Evolutionary conservation across 2,113 vertebrate genomes (phyloP).

Genomic region (Pseudonaja textilis): DNA sequence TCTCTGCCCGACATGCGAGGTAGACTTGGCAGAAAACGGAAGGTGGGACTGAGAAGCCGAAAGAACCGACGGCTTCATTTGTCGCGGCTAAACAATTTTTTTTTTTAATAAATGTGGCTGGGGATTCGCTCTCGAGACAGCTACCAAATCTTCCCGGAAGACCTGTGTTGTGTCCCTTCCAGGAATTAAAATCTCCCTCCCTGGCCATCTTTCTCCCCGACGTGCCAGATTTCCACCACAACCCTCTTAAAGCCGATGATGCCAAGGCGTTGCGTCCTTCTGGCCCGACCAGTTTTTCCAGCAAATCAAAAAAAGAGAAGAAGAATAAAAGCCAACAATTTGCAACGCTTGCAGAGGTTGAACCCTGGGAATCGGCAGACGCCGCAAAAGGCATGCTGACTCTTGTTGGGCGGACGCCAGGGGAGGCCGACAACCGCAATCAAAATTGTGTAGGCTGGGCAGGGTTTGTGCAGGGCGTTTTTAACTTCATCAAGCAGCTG

Average conservation of each 20-base stretch:
- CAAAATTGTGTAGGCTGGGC: not conserved
- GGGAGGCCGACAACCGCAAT: not conserved
- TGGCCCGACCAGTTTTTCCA: conserved; percentile 27
- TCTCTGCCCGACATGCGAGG: not conserved
- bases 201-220: not conserved
- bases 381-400: not conserved
- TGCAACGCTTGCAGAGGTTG: not conserved
- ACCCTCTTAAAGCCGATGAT: not conserved
- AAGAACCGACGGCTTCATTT: not conserved
- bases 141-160: not conserved
- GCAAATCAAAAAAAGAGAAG: not conserved
- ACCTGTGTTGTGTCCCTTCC: not conserved
- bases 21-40: not conserved
- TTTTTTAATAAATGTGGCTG: not conserved
- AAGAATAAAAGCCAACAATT: not conserved
- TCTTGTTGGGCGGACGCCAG: not conserved
- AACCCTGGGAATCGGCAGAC: not conserved
- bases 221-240: conserved; percentile 42
- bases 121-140: not conserved
- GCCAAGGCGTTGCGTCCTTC: conserved; percentile 5
- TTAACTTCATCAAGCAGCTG: not conserved
- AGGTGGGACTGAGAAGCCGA: not conserved
- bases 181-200: not conserved
- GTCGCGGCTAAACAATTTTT: not conserved
- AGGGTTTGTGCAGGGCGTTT: not conserved